These are phyloP conservation scores for Synanthedon tipuliformis DNA, from an alignment of 2,888 invertebrate species.

Conservation along the genomic window DNA sequence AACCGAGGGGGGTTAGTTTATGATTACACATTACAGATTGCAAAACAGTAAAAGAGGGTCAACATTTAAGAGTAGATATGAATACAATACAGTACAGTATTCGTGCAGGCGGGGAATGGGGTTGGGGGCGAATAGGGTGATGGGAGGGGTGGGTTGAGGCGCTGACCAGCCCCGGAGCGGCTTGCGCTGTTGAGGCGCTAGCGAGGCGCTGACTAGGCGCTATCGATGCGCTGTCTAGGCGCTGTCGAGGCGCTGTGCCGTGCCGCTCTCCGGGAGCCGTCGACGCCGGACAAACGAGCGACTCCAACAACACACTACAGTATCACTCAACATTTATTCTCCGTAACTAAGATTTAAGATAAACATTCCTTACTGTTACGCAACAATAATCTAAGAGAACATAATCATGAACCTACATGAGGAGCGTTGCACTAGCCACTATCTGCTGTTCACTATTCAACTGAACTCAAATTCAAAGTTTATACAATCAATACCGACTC, in stretches of 20 bases:
- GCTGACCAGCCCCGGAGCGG: slow-evolving; percentile 33
- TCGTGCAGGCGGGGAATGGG: slow-evolving; percentile 59
- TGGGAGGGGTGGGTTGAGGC: slow-evolving; percentile 11
- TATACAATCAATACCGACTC: slow-evolving; percentile 66
- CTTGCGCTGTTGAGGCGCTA: slow-evolving; percentile 9
- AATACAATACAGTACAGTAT: slow-evolving; percentile 56
- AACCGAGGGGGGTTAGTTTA: slow-evolving; percentile 64
- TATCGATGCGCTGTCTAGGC: slow-evolving; percentile 7
- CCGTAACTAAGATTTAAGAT: slow-evolving; percentile 64
- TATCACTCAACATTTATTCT: slow-evolving; percentile 68
- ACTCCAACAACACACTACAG: slow-evolving; percentile 66
- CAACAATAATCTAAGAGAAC: slow-evolving; percentile 55
- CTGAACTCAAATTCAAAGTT: slow-evolving; percentile 65
- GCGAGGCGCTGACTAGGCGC: slow-evolving; percentile 11
- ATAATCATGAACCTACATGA: slow-evolving; percentile 67
- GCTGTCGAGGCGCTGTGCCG: slow-evolving; percentile 15
- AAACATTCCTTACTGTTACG: slow-evolving; percentile 60
- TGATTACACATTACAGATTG: slow-evolving; percentile 64
- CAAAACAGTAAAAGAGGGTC: slow-evolving; percentile 63
- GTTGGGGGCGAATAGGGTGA: slow-evolving; percentile 31
- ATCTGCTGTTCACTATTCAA: slow-evolving; percentile 67
- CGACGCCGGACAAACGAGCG: slow-evolving; percentile 42
- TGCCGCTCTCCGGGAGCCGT: slow-evolving; percentile 32
- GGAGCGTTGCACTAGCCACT: slow-evolving; percentile 70
- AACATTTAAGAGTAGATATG: slow-evolving; percentile 53